Percentiles rank a stretch among this genome's conserved stretches.
Evolutionary conservation across 1,140 invertebrate species (phyloP).

Genomic region (Drosophila azteca): DNA sequence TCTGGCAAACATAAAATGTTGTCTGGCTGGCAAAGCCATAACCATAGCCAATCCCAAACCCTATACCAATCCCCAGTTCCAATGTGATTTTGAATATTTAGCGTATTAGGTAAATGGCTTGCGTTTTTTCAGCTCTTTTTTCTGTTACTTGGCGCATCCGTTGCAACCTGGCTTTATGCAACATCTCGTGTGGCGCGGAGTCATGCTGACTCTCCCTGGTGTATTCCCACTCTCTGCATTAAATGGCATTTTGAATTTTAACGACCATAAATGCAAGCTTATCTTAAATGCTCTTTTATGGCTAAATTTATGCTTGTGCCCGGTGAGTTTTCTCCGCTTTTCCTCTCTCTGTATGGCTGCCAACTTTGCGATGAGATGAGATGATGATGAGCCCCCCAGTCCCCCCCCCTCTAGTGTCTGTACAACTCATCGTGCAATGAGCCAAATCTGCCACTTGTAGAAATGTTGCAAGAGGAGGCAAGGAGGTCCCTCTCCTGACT

Average conservation of each 20-base stretch:
- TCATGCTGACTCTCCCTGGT: slow-evolving; percentile 37
- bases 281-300: slow-evolving; percentile 82
- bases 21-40: slow-evolving; percentile 37
- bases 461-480: background rate
- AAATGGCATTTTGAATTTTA: slow-evolving; percentile 82
- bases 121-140: slow-evolving; percentile 64
- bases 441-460: slow-evolving; percentile 41
- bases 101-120: slow-evolving; percentile 79
- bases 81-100: slow-evolving; percentile 81
- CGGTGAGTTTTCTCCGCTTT: slow-evolving; percentile 28
- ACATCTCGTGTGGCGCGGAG: slow-evolving; percentile 16
- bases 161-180: slow-evolving; percentile 55
- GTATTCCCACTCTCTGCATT: slow-evolving; percentile 9
- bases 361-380: slow-evolving; percentile 37
- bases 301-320: slow-evolving; percentile 70
- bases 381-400: slow-evolving; percentile 76
- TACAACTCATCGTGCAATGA: slow-evolving; percentile 8
- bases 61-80: slow-evolving; percentile 17
- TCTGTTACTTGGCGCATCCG: slow-evolving; percentile 79
- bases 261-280: slow-evolving; percentile 82
- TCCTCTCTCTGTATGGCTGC: slow-evolving; percentile 12
- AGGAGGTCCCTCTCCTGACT: background rate
- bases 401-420: slow-evolving; percentile 35
- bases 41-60: slow-evolving; percentile 1
- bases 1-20: slow-evolving; percentile 67